Evolutionary conservation across 2,888 invertebrate genomes (phyloP), one percentile per base, ranked within the genome.

Genomic region (Yponomeuta cagnagella): DNA sequence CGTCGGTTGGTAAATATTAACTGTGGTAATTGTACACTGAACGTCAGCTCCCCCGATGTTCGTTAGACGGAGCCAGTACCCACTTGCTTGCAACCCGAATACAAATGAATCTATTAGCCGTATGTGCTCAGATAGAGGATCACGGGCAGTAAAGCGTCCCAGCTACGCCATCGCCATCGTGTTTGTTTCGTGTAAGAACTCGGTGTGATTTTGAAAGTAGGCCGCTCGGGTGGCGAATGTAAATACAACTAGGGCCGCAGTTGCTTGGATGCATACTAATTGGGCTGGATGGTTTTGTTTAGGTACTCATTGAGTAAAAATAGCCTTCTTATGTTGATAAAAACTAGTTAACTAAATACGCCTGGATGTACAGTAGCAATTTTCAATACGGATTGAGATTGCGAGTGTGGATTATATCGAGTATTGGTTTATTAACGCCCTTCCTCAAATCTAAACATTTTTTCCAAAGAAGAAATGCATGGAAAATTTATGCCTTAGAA

Each of bases 1-100:
- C 87, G 89, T 87, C 90, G 86, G 88, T 83, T 86, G 89, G 90
- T 90, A 91, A 91, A 91, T 91, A 91, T 90, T 90, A 91, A 90
- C 90, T 87, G 82, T 87, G 82, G 88, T 90, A 90, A 91, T 90
- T 91, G 90, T 90, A 86, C 86, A 79, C 84, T 83, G 86, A 87
- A 84, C 87, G 89, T 87, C 88, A 88, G 89, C 86, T 78, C 82
- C 84, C 83, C 83, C 84, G 84, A 88, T 88, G 90, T 90, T 91
- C 90, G 89, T 90, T 91, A 91, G 89, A 85, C 85, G 83, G 82
- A 30, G 33, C 12, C 30, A 12, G 31, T 33, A 33, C 2, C 68
- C n/a, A 33, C 79, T 82, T 84, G 86, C 85, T 86, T 83, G 87
- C 87, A 86, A 82, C 84, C 87, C 83, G 91, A 91, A 91, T 91